Base-by-base conservation (phyloP, 2,113 vertebrate genomes). In the Microcebus griseorufus region DNA sequence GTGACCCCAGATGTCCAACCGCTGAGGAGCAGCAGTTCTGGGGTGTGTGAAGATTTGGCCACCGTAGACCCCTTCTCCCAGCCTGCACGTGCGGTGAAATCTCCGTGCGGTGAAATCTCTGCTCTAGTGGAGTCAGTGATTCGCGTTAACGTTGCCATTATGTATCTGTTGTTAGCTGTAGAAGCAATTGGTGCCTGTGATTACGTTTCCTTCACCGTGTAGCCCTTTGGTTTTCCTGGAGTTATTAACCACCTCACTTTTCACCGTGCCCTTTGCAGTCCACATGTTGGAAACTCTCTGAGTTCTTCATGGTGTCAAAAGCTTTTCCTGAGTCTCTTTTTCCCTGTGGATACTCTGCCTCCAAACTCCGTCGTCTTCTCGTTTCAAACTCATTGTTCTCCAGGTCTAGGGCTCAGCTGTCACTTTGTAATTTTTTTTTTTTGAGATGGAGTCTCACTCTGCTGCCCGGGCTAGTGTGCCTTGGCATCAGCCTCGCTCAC, bases 101-200 rank as follows among this genome's bases (percentile, higher is more conserved):
- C 10, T 32, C 13, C 11, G 1, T 3, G 9, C 1, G 12, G 58
- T 5, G 3, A 32, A 65, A 18, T 51, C 10, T 32, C 13, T 67
- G 2, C 67, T 17, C 8, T 37, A 9, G 37, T 27, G 2, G 29
- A 80, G 42, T 25, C 9, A 25, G 2, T 18, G 11, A 11, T 27
- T 37, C 34, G 22, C 8, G 3, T 25, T 62, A n/a, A 16, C 34
- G 0, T 5, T 37, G 34, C 27, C 73, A 0, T 3, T 73, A 32
- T 34, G 69, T 55, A 3, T 32, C 0, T 6, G 4, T 42, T 60
- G 75, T 16, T 67, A 60, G 29, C 42, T n/a, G 8, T 6, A 34
- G 39, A 32, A 51, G 2, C 17, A 11, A 0, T 6, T 2, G 10
- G 72, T 16, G 51, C 2, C 13, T 14, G 25, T 17, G 27, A 34